phyloP scores from a whole-genome alignment of 2,888 invertebrate species.

The Rhodophaea formosa region DNA sequence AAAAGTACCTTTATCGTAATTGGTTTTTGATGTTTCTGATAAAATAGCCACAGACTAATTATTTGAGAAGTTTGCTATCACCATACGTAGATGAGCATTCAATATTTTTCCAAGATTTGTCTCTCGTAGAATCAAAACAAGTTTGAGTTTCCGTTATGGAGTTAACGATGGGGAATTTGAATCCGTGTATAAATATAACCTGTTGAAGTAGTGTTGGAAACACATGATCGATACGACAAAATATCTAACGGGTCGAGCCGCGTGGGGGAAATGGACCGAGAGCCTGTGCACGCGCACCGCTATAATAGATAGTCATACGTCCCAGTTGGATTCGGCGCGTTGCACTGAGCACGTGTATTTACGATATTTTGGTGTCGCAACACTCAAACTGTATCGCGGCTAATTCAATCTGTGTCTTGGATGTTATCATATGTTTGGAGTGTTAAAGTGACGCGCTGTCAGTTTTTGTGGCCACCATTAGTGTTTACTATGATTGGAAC shows the following conservation, averaged over 20 bases:
- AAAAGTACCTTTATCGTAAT: constrained; percentile 34
- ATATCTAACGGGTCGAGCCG: constrained; percentile 73
- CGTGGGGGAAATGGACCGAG: constrained; percentile 80
- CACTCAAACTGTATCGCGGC: constrained; percentile 26
- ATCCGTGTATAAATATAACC: constrained; percentile 19
- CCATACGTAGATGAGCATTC: neutral
- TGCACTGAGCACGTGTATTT: constrained; percentile 72
- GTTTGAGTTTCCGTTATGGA: constrained; percentile 11
- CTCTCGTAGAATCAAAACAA: neutral
- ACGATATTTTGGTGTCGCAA: constrained; percentile 52
- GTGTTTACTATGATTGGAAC: constrained; percentile 30
- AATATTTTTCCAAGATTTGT: neutral
- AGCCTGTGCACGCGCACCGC: constrained; percentile 73
- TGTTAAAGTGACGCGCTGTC: constrained; percentile 8
- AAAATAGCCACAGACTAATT: constrained; percentile 32
- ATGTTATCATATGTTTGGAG: constrained; percentile 5
- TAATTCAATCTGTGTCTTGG: constrained; percentile 12
- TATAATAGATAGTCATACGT: constrained; percentile 75
- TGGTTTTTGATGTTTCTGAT: constrained; percentile 36
- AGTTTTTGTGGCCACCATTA: constrained; percentile 19
- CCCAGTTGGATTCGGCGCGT: constrained; percentile 79
- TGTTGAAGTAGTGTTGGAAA: constrained; percentile 39
- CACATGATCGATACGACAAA: constrained; percentile 54
- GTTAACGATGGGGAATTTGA: constrained; percentile 5
- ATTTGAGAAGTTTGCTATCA: constrained; percentile 20